phyloP scores from a whole-genome alignment of 2,113 vertebrate species.

The Catharus fuscescens region DNA sequence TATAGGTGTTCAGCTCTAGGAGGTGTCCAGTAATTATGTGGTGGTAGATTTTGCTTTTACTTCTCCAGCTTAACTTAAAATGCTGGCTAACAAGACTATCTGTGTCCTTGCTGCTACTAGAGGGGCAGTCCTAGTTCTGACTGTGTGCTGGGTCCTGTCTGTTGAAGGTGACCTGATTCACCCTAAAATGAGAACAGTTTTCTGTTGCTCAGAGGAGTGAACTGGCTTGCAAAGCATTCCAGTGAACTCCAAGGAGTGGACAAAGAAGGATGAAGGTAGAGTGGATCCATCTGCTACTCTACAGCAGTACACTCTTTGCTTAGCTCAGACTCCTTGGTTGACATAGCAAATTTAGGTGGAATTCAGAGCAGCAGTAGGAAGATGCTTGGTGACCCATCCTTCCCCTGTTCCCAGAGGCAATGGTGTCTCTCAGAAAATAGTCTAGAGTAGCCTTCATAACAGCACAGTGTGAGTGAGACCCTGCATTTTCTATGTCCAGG shows the following conservation, averaged over 20 bases:
- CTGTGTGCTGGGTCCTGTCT: not conserved
- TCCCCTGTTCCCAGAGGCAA: not conserved
- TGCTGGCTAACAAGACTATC: not conserved
- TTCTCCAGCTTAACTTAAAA: not conserved
- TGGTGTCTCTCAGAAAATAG: not conserved
- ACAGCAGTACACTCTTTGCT: not conserved
- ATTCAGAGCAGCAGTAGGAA: not conserved
- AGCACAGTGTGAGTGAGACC: not conserved
- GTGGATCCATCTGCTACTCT: not conserved
- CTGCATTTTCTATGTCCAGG: not conserved
- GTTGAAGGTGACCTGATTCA: not conserved
- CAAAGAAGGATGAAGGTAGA: not conserved
- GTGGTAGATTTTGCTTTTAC: not conserved
- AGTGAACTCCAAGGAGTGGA: not conserved
- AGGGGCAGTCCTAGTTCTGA: not conserved
- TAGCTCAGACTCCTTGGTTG: not conserved
- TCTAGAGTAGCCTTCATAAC: not conserved
- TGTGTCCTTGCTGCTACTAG: not conserved
- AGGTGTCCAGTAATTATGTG: not conserved
- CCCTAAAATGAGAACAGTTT: not conserved
- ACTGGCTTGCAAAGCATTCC: not conserved
- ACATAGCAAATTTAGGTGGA: not conserved
- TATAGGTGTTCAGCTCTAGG: not conserved
- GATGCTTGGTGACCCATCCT: accelerated
- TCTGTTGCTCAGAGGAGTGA: not conserved